Conservation (phyloP, 2,888 invertebrate genomes). For the Cryptosula pallasiana region DNA sequence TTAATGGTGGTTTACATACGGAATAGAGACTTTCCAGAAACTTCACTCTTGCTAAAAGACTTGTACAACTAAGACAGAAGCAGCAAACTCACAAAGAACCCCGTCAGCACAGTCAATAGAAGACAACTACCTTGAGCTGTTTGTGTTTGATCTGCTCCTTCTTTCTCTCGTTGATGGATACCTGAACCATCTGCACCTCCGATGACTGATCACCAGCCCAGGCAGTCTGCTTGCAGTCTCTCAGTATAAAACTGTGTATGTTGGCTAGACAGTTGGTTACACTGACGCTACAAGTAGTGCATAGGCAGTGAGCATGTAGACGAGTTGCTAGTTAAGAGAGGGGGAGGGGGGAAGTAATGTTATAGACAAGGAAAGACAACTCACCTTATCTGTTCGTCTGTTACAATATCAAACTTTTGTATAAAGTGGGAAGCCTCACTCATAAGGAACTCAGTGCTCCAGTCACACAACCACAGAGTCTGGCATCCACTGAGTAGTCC, state of each 20-base stretch:
- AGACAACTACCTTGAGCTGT: background rate
- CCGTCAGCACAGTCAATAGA: no score
- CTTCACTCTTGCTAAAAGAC: no score
- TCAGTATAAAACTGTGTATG: slow-evolving; percentile 50
- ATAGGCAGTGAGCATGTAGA: no score
- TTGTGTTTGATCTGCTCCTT: slow-evolving; percentile 41
- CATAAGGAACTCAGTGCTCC: slow-evolving; percentile 47
- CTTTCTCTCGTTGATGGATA: slow-evolving; percentile 47
- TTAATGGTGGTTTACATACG: no score
- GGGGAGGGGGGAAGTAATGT: no score
- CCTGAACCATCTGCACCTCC: slow-evolving; percentile 36
- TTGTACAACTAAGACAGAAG: no score
- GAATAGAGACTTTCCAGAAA: no score
- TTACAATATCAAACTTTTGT: slow-evolving; percentile 33
- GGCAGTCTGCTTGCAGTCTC: slow-evolving; percentile 49
- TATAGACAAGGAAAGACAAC: no score
- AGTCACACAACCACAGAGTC: slow-evolving; percentile 52
- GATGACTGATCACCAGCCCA: slow-evolving; percentile 49
- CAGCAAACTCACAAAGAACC: no score
- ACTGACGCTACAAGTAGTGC: slow-evolving; percentile 42
- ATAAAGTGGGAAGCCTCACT: slow-evolving; percentile 50
- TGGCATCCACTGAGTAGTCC: slow-evolving; percentile 50
- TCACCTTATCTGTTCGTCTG: slow-evolving; percentile 25
- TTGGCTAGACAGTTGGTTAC: slow-evolving; percentile 48
- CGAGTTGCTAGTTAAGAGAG: no score